Conservation (phyloP, 2,113 vertebrate species). For the Pituophis catenifer region DNA sequence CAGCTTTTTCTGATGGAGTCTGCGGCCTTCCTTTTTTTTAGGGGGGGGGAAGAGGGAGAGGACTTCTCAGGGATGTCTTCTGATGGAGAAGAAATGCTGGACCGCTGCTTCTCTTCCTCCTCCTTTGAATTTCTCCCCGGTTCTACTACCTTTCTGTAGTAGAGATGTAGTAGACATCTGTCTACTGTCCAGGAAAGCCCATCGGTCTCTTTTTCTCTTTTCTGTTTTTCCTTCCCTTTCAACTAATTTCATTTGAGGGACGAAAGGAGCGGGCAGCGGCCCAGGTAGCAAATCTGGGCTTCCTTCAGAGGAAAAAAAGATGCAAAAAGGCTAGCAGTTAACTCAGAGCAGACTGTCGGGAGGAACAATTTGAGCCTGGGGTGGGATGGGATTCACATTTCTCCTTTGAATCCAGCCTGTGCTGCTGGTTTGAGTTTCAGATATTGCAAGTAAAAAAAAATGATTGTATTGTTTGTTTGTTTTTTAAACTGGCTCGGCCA, state of each 20-base stretch:
- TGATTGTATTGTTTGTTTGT: background rate
- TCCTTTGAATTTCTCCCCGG: background rate
- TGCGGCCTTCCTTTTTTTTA: background rate
- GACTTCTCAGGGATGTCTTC: background rate
- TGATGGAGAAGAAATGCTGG: background rate
- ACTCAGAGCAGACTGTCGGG: background rate
- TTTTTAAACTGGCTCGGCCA: background rate
- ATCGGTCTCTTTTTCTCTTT: background rate
- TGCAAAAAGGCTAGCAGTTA: too few relatives aligned
- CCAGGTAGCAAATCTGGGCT: background rate
- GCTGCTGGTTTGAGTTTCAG: conserved; percentile 14
- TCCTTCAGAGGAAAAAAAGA: background rate
- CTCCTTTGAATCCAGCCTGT: background rate
- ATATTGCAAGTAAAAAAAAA: background rate
- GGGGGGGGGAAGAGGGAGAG: background rate
- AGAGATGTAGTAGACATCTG: too few relatives aligned
- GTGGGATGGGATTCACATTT: background rate
- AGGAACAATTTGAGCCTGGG: background rate
- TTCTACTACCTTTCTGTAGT: background rate
- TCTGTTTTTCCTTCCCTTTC: background rate
- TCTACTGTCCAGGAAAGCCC: background rate
- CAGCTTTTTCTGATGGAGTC: background rate
- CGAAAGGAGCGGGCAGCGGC: background rate
- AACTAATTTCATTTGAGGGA: background rate
- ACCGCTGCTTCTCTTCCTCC: background rate